A percentile compares a stretch with the other conserved stretches of the same genome.
Evolutionary conservation across 2,888 invertebrate genomes (phyloP).

Genomic region (Volucella inanis): DNA sequence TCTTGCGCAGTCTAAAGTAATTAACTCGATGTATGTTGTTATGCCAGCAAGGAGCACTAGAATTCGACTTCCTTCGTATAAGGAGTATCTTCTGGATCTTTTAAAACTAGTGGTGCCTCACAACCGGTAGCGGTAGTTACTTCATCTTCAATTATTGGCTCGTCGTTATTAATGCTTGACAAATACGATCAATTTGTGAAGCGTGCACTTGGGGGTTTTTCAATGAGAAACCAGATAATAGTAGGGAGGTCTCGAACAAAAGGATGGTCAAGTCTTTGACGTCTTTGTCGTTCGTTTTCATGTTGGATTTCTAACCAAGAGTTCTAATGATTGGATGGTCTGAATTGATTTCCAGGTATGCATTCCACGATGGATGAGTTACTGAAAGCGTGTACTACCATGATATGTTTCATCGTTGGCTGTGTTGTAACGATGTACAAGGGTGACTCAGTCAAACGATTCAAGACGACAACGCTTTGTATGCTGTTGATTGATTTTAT

Average conservation of each 20-base stretch:
- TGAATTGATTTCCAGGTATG: constrained; percentile 99
- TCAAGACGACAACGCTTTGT: constrained; percentile 98
- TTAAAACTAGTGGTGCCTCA: constrained; percentile 93
- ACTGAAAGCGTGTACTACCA: constrained; percentile 99
- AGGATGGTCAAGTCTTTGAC: constrained; percentile 98
- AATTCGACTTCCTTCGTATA: constrained; percentile 98
- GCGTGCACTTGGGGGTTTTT: constrained; percentile 98
- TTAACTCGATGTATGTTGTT: no score
- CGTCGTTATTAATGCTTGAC: constrained; percentile 99
- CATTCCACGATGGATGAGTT: constrained; percentile 99
- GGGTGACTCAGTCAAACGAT: constrained; percentile 97
- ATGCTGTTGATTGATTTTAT: constrained; percentile 99
- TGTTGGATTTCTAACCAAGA: constrained; percentile 94
- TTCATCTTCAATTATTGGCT: constrained; percentile 89
- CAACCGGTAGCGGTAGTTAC: constrained; percentile 85
- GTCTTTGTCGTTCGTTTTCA: constrained; percentile 98
- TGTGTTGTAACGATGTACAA: constrained; percentile 99
- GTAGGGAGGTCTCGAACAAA: constrained; percentile 97
- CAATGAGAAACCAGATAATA: constrained; percentile 97
- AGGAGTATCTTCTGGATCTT: constrained; percentile 94
- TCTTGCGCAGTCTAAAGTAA: no score
- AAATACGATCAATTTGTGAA: constrained; percentile 97
- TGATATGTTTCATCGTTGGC: constrained; percentile 99
- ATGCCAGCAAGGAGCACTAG: no score
- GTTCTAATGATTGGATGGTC: constrained; percentile 96